A percentile compares a stretch with the other conserved stretches of the same genome.
Evolutionary conservation across 2,888 invertebrate species (phyloP).

Genomic region (Chironomus riparius): DNA sequence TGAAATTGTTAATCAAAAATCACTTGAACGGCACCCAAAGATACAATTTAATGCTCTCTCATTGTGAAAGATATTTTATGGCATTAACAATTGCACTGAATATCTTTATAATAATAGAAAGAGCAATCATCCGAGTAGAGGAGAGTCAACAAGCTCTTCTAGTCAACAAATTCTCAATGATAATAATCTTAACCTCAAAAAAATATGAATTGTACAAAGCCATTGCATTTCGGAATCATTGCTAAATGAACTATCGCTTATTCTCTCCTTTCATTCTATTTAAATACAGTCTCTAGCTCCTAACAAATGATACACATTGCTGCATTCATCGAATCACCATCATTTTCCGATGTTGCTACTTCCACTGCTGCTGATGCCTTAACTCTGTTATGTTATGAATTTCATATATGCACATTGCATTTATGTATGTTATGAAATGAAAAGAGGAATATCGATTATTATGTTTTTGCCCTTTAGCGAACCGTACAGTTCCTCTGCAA

Average conservation of each 20-base stretch:
- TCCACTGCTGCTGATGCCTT: neutral
- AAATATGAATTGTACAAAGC: neutral
- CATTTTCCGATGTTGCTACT: neutral
- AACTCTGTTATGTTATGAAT: neutral
- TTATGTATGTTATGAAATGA: neutral
- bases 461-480: conserved; percentile 14
- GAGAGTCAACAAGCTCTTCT: neutral
- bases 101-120: neutral
- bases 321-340: neutral
- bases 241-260: neutral
- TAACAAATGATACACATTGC: neutral
- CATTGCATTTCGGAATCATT: neutral
- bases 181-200: conserved; percentile 1
- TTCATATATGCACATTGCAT: neutral
- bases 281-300: too few relatives aligned
- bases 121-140: neutral
- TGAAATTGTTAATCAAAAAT: neutral
- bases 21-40: neutral
- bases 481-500: neutral
- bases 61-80: neutral
- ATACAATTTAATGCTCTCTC: too few relatives aligned
- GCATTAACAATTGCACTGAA: neutral
- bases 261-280: neutral
- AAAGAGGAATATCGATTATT: conserved; percentile 19
- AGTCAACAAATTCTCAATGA: neutral